Base-by-base conservation (phyloP, 2,113 vertebrate genomes). In the Cheirogaleus medius region DNA sequence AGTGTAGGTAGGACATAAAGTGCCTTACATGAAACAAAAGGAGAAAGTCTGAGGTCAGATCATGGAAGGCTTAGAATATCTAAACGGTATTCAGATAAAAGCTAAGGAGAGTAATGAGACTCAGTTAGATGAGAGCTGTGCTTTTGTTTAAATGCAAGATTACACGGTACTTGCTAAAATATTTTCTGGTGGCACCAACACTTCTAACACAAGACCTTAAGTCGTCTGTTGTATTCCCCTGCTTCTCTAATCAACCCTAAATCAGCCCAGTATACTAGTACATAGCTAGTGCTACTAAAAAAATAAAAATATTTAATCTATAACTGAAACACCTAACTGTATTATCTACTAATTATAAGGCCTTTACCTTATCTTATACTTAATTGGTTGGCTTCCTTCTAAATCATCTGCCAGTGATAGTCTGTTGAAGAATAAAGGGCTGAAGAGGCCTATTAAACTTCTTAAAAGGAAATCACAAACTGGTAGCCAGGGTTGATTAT, bases 241-340 rank as follows among this genome's bases (percentile, higher is more conserved):
- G 12, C 34, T 4, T 96, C 86, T 83, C 93, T 34, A 76, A 37
- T 78, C 32, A 92, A 87, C 9, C n/a, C 49, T 92, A 49, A 77
- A 66, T 80, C 42, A 54, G 42, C 29, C 83, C 42, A 91, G 56
- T 23, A 77, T 56, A 85, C 88, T 7, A 77, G 44, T 29, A 78
- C 10, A 91, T 3, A 81, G 54, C 11, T 91, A 91, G 66, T 54
- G 47, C 66, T 66, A 94, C 58, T 49, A 66, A 78, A 87, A 88
- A 92, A 86, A 80, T 63, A 32, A 82, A 96, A 94, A 66, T 39
- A 81, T 76, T 63, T 96, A n/a, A 80, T 63, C 68, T 77, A 13
- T 52, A 82, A 81, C 39, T 71, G 21, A 96, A 87, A 91, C 1
- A 15, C 8, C 0, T 44, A 90, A 78, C 54, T 73, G 60, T 58